A percentile compares a stretch with the other conserved stretches of the same genome.
These are phyloP conservation scores for Pollenia griseotomentosa DNA, from an alignment of 2,888 invertebrate genomes.

Conservation along the genomic window DNA sequence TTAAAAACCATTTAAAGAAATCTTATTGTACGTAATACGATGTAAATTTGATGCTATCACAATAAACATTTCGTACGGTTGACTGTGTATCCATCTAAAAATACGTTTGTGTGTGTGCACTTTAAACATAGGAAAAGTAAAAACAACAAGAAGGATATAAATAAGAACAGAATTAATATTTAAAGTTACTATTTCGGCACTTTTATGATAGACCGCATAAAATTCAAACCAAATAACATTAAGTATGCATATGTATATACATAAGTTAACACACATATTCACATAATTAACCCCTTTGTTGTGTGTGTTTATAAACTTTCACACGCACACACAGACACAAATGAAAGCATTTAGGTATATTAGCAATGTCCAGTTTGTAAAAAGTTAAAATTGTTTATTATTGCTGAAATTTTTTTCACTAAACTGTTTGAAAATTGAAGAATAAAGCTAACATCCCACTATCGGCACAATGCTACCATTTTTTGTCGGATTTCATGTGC, in stretches of 20 bases:
- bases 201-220: slow-evolving; percentile 32
- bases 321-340: too few relatives aligned
- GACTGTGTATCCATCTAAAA: too few relatives aligned
- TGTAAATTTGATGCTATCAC: slow-evolving; percentile 30
- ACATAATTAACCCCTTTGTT: slow-evolving; percentile 29
- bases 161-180: background rate
- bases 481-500: too few relatives aligned
- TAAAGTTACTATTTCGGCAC: slow-evolving; percentile 17
- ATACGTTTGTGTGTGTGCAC: background rate
- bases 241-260: slow-evolving; percentile 15
- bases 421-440: too few relatives aligned
- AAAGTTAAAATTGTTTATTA: too few relatives aligned
- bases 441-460: too few relatives aligned
- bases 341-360: too few relatives aligned
- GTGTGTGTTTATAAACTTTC: background rate
- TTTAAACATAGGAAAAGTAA: background rate
- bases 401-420: too few relatives aligned
- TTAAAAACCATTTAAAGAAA: slow-evolving; percentile 30
- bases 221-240: slow-evolving; percentile 29
- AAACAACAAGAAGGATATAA: background rate
- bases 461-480: too few relatives aligned
- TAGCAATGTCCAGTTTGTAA: too few relatives aligned
- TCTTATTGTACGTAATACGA: slow-evolving; percentile 13
- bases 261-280: background rate
- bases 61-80: background rate